Evolutionary conservation across 2,113 vertebrate genomes (phyloP), one percentile per base, ranked within the genome.

Genomic region (Speoplatyrhinus poulsoni): DNA sequence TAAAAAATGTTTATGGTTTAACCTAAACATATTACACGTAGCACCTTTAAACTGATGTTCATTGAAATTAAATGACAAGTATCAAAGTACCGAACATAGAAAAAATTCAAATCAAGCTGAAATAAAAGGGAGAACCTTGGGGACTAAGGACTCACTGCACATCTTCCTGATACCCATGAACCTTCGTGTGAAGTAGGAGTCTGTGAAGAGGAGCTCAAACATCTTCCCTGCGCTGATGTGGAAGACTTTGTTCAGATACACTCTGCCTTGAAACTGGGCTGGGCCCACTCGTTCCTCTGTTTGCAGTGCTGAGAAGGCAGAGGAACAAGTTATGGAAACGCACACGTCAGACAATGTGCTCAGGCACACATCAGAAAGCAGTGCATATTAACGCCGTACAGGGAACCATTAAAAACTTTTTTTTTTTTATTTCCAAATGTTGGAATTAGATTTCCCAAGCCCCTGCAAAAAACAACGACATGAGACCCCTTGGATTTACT

Each of bases 161-260:
- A 96, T 96, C 77, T 96, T 98, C 81, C 96, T 94, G 81, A 91
- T 72, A 53, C 58, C 84, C 83, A 92, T 68, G 82, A 97, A 98
- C 77, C 91, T 93, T 83, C 91, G 94, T 73, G 92, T 90, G 88
- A 99, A 99, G 74, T 69, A 75, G 12, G 98, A 98, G 77, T 95
- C 94, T 0, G 92, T 96, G 90, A 99, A 99, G 65, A 99, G 95
- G 75, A 98, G 82, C 75, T 96, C 95, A 80, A 99, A 99, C 96
- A 99, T 95, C 82, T 92, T 95, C 72, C 89, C 93, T n/a, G 96
- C 96, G 62, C 94, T 95, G 80, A 99, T 91, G 84, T 90, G 93
- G 79, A 96, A 99, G 76, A 98, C 92, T 57, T 91, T 92, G 88
- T 99, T 96, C 71, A 99, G 88, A 79, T 89, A 94, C 67, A 97